These are phyloP conservation scores for Brassicogethes aeneus DNA, from an alignment of 2,888 invertebrate species.

Conservation along the genomic window DNA sequence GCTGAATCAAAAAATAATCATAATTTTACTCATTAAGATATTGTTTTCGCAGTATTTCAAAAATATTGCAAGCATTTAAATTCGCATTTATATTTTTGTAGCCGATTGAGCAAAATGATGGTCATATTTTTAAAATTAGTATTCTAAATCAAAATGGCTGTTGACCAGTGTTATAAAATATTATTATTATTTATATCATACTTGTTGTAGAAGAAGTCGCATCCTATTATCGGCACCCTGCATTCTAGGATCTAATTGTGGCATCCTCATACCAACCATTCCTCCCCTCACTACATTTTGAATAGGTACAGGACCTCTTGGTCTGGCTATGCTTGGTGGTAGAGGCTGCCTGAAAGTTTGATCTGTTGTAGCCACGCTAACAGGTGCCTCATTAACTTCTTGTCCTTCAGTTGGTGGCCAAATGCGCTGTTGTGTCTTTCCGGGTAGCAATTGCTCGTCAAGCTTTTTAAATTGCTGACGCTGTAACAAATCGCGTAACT, in stretches of 20 bases:
- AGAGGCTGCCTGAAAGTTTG: constrained; percentile 63
- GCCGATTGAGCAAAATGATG: too few relatives aligned
- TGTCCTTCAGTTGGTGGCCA: constrained; percentile 43
- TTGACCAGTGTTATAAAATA: too few relatives aligned
- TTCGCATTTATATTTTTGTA: too few relatives aligned
- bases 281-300: constrained; percentile 7
- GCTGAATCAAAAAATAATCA: too few relatives aligned
- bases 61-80: too few relatives aligned
- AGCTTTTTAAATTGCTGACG: constrained; percentile 56
- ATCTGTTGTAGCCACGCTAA: constrained; percentile 39
- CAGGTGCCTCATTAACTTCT: constrained; percentile 25
- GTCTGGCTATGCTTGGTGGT: constrained; percentile 49
- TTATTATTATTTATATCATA: too few relatives aligned
- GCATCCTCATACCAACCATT: constrained; percentile 30
- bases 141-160: too few relatives aligned
- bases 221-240: constrained; percentile 47
- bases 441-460: constrained; percentile 38
- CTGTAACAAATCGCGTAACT: constrained; percentile 72
- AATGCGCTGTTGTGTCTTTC: constrained; percentile 42
- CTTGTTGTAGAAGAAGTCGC: constrained; percentile 46
- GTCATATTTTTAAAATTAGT: too few relatives aligned
- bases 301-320: constrained; percentile 38
- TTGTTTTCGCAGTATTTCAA: too few relatives aligned
- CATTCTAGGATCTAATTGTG: constrained; percentile 39
- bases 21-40: too few relatives aligned